Evolutionary conservation across 1,140 invertebrate genomes (phyloP), one percentile per base, ranked within the genome.

Genomic region (Drosophila littoralis): DNA sequence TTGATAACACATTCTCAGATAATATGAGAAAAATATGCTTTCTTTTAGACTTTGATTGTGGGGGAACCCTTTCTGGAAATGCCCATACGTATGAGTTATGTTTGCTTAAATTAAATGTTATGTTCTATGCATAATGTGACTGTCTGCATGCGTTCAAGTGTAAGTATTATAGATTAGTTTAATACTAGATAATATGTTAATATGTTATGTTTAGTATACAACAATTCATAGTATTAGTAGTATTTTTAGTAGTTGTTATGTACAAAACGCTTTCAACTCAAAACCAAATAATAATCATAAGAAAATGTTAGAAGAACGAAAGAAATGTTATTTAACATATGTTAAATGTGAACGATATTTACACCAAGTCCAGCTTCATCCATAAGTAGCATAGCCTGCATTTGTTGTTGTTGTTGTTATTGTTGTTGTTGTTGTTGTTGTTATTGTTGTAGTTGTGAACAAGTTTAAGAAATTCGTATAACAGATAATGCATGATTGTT

Each of bases 301-400:
- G 17, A 22, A 48, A 48, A 28, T 22, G 46, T 28, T 48, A 48
- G 46, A 12, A 59, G 50, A 77, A 81, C 75, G 55, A 12, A 66
- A 74, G 75, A 67, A 71, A 83, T 77, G 59, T 59, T 81, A 73
- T 63, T 74, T 60, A 85, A 85, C 74, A 77, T 77, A 67, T 85
- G 68, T 77, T 79, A 88, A 83, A 67, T 85, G 68, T 77, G 84
- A 88, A 83, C 83, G 91, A 96, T 96, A 96, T 96, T 96, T 96
- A 96, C 96, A 95, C 95, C 95, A 94, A 95, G 94, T 94, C 96
- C 96, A 93, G 95, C 95, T 94, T 96, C 95, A 94, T 97, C 96
- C 96, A 97, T 97, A 85, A 96, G 95, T 95, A 96, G 96, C 96
- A 97, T 97, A 93, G 96, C 96, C 96, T 97, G 93, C 92, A 83